phyloP scores from a whole-genome alignment of 2,888 invertebrate species.

The Hemistola chrysoprasaria region DNA sequence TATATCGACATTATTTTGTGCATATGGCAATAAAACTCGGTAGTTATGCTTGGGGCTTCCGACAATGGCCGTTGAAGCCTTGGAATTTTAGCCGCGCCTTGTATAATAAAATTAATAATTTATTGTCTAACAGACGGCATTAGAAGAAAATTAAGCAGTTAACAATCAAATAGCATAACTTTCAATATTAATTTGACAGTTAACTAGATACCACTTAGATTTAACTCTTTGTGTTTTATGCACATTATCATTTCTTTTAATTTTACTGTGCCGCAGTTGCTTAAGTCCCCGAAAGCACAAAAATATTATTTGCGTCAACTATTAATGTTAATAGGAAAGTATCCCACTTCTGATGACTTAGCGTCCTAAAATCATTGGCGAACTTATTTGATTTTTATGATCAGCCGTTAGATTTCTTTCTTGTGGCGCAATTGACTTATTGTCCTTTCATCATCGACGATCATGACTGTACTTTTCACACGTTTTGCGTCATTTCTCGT shows the following conservation, averaged over 20 bases:
- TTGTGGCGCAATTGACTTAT: too few species aligned
- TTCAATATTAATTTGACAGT: background rate
- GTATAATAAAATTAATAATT: conserved; percentile 37
- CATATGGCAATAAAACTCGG: conserved; percentile 63
- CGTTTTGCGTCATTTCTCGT: conserved; percentile 24
- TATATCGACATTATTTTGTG: conserved; percentile 61
- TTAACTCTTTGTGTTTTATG: too few species aligned
- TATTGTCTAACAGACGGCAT: conserved; percentile 11
- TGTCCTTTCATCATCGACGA: conserved; percentile 4
- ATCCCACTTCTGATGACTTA: too few species aligned
- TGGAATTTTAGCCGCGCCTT: conserved; percentile 34
- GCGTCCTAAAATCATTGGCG: too few species aligned
- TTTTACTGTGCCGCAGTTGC: too few species aligned
- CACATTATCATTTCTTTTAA: too few species aligned
- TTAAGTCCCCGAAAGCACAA: too few species aligned
- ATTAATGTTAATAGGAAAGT: too few species aligned
- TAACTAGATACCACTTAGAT: too few species aligned
- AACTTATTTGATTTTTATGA: too few species aligned
- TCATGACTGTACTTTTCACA: conserved; percentile 14
- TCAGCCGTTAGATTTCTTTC: too few species aligned
- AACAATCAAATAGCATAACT: conserved; percentile 6
- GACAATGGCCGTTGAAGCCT: conserved; percentile 43
- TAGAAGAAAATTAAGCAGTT: conserved; percentile 15
- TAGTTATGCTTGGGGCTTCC: conserved; percentile 67
- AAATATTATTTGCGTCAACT: too few species aligned